A percentile compares a stretch with the other conserved stretches of the same genome.
These are phyloP conservation scores for Egretta garzetta DNA, from an alignment of 2,113 vertebrate genomes.

Conservation along the genomic window DNA sequence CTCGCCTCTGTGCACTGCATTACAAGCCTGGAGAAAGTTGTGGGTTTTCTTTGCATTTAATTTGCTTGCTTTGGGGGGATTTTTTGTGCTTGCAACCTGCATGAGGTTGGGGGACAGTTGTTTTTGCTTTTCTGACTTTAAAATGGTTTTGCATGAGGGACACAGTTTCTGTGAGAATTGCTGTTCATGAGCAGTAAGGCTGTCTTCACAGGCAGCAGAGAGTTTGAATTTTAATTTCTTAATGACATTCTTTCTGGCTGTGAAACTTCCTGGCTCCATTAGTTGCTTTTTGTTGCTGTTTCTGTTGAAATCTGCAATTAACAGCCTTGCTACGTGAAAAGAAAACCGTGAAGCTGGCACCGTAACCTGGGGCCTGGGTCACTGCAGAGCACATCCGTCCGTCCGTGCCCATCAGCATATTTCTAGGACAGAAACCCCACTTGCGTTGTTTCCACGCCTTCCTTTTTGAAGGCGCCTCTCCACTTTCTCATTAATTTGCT, in stretches of 20 bases:
- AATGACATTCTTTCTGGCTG: not conserved
- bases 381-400: not conserved
- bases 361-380: not conserved
- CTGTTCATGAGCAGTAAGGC: not conserved
- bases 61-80: not conserved
- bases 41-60: not conserved
- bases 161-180: not conserved
- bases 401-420: not conserved
- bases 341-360: not conserved
- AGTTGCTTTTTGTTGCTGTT: constrained; percentile 1
- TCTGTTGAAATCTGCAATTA: constrained; percentile 5
- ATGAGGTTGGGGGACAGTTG: not conserved
- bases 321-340: not conserved
- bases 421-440: not conserved
- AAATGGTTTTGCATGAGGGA: not conserved
- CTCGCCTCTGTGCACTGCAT: not conserved
- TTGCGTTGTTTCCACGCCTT: not conserved
- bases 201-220: not conserved
- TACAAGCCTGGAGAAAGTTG: not conserved
- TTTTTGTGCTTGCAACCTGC: not conserved
- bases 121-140: not conserved
- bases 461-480: not conserved
- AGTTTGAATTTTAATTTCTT: constrained; percentile 26
- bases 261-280: not conserved
- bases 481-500: not conserved